Base-by-base conservation (phyloP, 2,113 vertebrate genomes). In the Austrofundulus limnaeus region DNA sequence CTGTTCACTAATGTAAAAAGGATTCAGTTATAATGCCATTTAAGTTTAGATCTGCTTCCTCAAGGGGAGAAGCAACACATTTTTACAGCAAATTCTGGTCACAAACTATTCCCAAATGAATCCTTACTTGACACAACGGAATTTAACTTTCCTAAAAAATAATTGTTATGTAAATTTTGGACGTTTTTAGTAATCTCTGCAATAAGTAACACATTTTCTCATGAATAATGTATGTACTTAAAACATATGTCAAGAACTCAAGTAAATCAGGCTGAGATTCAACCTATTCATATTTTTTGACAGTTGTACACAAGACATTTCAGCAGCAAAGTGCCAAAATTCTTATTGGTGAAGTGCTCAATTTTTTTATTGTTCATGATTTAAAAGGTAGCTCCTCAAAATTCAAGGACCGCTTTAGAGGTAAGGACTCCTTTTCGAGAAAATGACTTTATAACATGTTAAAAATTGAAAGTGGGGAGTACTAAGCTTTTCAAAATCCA, bases 181-280 rank as follows among this genome's bases (percentile, higher is more conserved):
- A 34, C 9, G 10, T 34, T 10, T 34, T 5, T 34, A 5, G 4
- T 34, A 2, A 10, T 8, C 9, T 34, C 9, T 34, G 5, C 31
- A 34, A 34, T 9, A 34, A 34, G 3, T 3, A 28, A 7, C 7
- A 7, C 3, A 28, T 7, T 3, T 28, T 28, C 25, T 3, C 25
- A 28, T 28, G 25, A 3, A 34, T 34, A 10, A 34, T 34, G 4
- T 9, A 34, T 34, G 53, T 62, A 42, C 42, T 48, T 81, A 19
- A 85, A 87, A 82, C 82, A 85, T 83, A 83, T 50, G 84, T 84
- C 70, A 70, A 69, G 63, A 69, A 59, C 65, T 61, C 64, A 65
- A 25, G 80, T 48, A 75, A 75, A 77, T 73, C 61, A 78, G 76
- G 45, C 56, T 54, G 58, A 75, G 65, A 70, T 38, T 38, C 12